Percentiles rank a stretch among this genome's conserved stretches.
These are phyloP conservation scores for Mustelus asterias DNA, from an alignment of 2,113 vertebrate genomes.

Conservation along the genomic window DNA sequence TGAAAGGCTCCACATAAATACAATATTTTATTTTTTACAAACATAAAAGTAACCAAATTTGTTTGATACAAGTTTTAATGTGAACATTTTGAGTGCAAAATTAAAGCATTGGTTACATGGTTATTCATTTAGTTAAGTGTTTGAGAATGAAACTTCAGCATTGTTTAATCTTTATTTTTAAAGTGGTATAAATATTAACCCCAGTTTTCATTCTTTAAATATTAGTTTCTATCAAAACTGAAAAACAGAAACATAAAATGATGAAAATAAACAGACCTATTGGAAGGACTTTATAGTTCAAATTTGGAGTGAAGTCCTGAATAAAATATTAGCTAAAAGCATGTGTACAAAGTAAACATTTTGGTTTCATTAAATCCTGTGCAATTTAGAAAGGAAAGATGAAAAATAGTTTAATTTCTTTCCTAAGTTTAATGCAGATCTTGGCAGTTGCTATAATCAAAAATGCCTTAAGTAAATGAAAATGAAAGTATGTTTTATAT, in stretches of 20 bases:
- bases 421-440: not conserved
- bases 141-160: not conserved
- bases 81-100: not conserved
- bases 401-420: not conserved
- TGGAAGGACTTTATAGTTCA: not conserved
- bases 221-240: not conserved
- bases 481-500: not conserved
- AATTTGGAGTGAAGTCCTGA: not conserved
- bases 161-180: not conserved
- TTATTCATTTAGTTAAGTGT: not conserved
- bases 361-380: not conserved
- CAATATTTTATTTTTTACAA: not conserved
- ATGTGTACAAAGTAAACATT: not conserved
- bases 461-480: not conserved
- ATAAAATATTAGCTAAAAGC: not conserved
- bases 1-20: too few relatives aligned
- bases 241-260: not conserved
- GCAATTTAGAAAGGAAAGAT: not conserved
- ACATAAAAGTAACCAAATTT: not conserved
- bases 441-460: not conserved
- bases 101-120: not conserved
- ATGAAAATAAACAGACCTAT: not conserved
- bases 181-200: not conserved
- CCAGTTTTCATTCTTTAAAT: too few relatives aligned
- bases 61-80: not conserved